A percentile compares a stretch with the other conserved stretches of the same genome.
Conservation (phyloP, 2,888 invertebrate genomes). For the Ochlodes sylvanus region DNA sequence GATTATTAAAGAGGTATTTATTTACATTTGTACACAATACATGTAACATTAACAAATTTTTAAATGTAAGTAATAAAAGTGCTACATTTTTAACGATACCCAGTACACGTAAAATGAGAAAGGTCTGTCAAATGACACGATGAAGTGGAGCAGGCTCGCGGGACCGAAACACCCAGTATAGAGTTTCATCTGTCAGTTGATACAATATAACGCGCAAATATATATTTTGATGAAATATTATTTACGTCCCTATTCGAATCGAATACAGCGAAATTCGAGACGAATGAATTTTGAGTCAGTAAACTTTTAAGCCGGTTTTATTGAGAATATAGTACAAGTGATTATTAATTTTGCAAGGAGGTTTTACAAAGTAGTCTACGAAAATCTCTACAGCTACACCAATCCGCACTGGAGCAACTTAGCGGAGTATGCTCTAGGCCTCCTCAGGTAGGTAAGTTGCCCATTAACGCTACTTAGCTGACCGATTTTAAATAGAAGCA, state of each 20-base stretch:
- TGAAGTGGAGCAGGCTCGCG: constrained; percentile 76
- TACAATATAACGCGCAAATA: constrained; percentile 55
- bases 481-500: too few species aligned
- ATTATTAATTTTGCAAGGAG: background rate
- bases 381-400: too few species aligned
- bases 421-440: too few species aligned
- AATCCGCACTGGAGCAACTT: too few species aligned
- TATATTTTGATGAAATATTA: constrained; percentile 38
- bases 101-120: constrained; percentile 75
- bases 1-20: too few species aligned
- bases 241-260: constrained; percentile 31
- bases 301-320: constrained; percentile 2
- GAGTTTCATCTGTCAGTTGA: constrained; percentile 76
- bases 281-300: constrained; percentile 18
- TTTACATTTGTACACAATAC: too few species aligned
- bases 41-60: background rate
- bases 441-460: too few species aligned
- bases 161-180: constrained; percentile 76
- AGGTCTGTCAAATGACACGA: constrained; percentile 80
- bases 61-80: constrained; percentile 15
- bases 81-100: constrained; percentile 36
- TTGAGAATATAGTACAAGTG: background rate
- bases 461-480: too few species aligned
- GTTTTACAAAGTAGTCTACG: too few species aligned
- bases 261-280: constrained; percentile 31